Base-by-base conservation (phyloP, 2,888 invertebrate genomes). In the Morpho deidamia region DNA sequence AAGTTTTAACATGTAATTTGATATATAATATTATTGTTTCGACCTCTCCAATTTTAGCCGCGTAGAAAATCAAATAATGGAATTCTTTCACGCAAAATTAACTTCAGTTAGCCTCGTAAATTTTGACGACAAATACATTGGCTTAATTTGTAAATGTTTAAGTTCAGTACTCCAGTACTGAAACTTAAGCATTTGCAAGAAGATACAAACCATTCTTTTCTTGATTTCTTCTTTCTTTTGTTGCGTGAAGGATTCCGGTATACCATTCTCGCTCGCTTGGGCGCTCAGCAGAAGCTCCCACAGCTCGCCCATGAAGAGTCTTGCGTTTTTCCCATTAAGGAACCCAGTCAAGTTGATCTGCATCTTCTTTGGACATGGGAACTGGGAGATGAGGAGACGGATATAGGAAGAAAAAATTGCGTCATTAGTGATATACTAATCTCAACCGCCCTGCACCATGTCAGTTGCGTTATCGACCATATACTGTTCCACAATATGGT, bases 291-390 rank as follows among this genome's bases (percentile, higher is more conserved):
- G 89, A 65, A 99, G 87, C 61, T 96, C 95, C 99, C 99, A 99
- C 51, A 99, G 91, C 82, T 99, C 99, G 4, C 96, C 96, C 96
- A 99, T 98, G 84, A 99, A 99, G 68, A 96, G 94, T 40, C 99
- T 92, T 11, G 99, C 98, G 86, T 99, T 98, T 83, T 97, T 97
- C 9, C 98, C 98, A 78, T 99, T 99, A 60, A 99, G 91, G 85
- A 99, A 99, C 44, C 99, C 99, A 44, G 99, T 99, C 83, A 99
- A 91, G 89, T 99, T 99, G 76, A 99, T 99, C 93, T 99, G 99
- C 95, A 99, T 99, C 88, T 98, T 97, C 86, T 97, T 96, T 46
- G 98, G 98, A 90, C 99, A 98, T 51, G 98, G 98, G 89, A 94
- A 96, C 96, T 97, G 91, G 78, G 91, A 57, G 54, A 72, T 76